Conservation (phyloP, 1,140 invertebrate species). For the Drosophila nikananu region DNA sequence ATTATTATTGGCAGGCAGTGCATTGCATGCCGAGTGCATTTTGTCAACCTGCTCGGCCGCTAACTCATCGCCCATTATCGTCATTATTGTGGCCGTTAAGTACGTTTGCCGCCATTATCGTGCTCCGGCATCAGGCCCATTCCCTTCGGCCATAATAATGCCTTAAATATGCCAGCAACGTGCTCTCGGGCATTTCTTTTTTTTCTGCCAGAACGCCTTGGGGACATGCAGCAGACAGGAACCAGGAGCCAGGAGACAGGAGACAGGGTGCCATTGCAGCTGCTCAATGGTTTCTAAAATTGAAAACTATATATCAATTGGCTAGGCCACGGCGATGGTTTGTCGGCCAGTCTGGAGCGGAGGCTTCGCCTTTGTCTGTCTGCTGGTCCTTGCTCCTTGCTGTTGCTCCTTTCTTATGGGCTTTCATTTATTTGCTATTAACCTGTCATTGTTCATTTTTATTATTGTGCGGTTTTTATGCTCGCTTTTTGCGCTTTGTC, state of each 20-base stretch:
- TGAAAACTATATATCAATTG: conserved; percentile 85
- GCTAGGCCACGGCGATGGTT: conserved; percentile 64
- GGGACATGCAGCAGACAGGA: background rate
- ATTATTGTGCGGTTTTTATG: conserved; percentile 81
- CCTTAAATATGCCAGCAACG: conserved; percentile 68
- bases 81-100: conserved; percentile 83
- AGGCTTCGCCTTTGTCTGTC: conserved; percentile 40
- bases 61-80: conserved; percentile 73
- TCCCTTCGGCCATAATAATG: conserved; percentile 54
- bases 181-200: conserved; percentile 19
- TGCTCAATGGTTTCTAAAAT: conserved; percentile 84
- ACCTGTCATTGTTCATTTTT: conserved; percentile 85
- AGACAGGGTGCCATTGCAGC: conserved; percentile 25
- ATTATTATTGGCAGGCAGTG: conserved; percentile 69
- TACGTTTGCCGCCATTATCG: conserved; percentile 69
- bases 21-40: conserved; percentile 69
- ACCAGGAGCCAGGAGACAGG: background rate
- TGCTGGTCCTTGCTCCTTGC: conserved; percentile 24
- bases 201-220: conserved; percentile 29
- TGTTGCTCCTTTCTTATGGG: conserved; percentile 72
- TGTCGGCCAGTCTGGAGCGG: conserved; percentile 25
- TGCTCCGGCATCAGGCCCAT: conserved; percentile 3
- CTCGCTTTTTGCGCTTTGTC: conserved; percentile 51
- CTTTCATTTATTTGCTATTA: conserved; percentile 85
- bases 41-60: conserved; percentile 67